Base-by-base conservation (phyloP, 2,113 vertebrate species). In the Cheilinus undulatus region DNA sequence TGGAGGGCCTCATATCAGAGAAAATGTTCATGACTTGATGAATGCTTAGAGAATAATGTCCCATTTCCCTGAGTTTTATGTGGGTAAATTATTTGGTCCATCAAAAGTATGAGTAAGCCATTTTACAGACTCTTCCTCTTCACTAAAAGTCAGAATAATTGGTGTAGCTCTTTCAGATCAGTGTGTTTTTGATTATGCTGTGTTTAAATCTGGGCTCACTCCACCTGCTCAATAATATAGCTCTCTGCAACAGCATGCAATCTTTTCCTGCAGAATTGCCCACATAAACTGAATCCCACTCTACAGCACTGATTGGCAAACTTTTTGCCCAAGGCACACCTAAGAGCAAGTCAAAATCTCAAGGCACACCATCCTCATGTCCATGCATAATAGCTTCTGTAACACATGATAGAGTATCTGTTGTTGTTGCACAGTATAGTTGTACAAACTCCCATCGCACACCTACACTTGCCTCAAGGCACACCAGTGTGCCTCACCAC, bases 21-120 rank as follows among this genome's bases (percentile, higher is more conserved):
- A 46, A 45, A 6, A 46, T 51, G 5, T 30, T 46, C 30, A 67
- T 22, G 24, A 36, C 43, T 62, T 61, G 27, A 28, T 34, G 14
- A 23, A 60, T 59, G 22, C 62, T 59, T 48, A 32, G 53, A 64
- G 6, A 20, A 54, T 19, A 26, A 54, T 57, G 7, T 32, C 20
- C 10, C 3, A 24, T 45, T 48, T 5, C 20, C 49, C 7, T 70
- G 28, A 42, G 20, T 30, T 50, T n/a, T 23, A 36, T 36, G 2
- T 7, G 17, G 46, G 30, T 20, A 53, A 12, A 53, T 53, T 32
- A 13, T 30, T 20, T 51, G 9, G 6, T 22, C 2, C 3, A 46
- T 3, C 34, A 26, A 40, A 51, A 51, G 13, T 46, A 11, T 24
- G 20, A 28, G 32, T 14, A 20, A 7, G 22, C n/a, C 13, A 49